Percentiles rank a stretch among this genome's conserved stretches.
Conservation (phyloP, 2,797 vertebrate species). For the Pterois miles region DNA sequence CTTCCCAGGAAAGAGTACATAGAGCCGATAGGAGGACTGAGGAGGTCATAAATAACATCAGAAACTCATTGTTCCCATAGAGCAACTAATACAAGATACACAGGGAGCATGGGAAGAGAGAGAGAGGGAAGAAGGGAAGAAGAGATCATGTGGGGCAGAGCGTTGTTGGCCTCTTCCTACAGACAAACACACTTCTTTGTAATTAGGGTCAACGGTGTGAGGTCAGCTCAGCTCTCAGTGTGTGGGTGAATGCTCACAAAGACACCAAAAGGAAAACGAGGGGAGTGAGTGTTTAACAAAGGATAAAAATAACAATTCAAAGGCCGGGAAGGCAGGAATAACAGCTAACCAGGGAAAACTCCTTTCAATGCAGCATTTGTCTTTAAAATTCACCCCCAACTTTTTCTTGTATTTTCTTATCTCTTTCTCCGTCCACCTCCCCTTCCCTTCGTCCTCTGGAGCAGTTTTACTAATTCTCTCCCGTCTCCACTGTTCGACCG, state of each 20-base stretch:
- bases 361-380: neutral
- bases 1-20: neutral
- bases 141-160: conserved; percentile 11
- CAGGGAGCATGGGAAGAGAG: neutral
- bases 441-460: neutral
- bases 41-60: neutral
- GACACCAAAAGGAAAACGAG: conserved; percentile 4
- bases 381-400: neutral
- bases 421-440: conserved; percentile 3
- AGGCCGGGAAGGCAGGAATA: neutral
- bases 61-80: conserved; percentile 6
- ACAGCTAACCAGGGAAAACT: neutral
- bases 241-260: conserved; percentile 36
- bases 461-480: conserved; percentile 32
- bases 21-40: neutral
- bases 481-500: neutral
- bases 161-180: conserved; percentile 10
- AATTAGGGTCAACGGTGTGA: conserved; percentile 57
- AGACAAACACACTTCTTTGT: conserved; percentile 42
- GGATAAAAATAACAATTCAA: conserved; percentile 26
- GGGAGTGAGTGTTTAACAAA: conserved; percentile 6
- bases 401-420: conserved; percentile 12
- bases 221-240: conserved; percentile 43
- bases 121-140: neutral
- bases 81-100: neutral